Evolutionary conservation across 2,797 vertebrate species (phyloP).

Genomic region (Danio kyathit): DNA sequence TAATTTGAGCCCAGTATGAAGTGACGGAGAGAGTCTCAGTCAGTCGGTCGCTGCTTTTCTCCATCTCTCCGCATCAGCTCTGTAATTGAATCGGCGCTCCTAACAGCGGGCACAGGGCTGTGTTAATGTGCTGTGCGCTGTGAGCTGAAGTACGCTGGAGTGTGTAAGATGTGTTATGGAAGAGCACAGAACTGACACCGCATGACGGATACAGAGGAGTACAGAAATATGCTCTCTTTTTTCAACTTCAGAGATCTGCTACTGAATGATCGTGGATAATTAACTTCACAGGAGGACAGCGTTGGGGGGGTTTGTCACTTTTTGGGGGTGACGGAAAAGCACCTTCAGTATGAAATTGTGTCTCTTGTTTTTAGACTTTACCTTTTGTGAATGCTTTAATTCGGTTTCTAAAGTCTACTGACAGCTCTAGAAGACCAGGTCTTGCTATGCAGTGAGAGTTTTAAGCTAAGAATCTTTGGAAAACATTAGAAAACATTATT

Average conservation of each 20-base stretch:
- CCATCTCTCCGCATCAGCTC: slow-evolving; percentile 41
- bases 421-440: neutral
- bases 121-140: slow-evolving; percentile 58
- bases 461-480: neutral
- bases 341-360: neutral
- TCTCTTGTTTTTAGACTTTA: neutral
- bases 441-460: neutral
- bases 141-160: slow-evolving; percentile 44
- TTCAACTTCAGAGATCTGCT: slow-evolving; percentile 24
- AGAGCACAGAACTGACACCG: slow-evolving; percentile 48
- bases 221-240: slow-evolving; percentile 14
- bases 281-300: slow-evolving; percentile 14
- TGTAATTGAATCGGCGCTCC: slow-evolving; percentile 67
- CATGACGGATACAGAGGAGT: slow-evolving; percentile 35
- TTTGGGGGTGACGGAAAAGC: neutral
- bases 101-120: slow-evolving; percentile 57
- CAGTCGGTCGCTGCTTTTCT: slow-evolving; percentile 34
- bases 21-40: slow-evolving; percentile 52
- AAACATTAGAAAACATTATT: neutral
- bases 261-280: slow-evolving; percentile 13
- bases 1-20: slow-evolving; percentile 57
- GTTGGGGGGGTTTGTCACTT: neutral
- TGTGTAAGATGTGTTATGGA: slow-evolving; percentile 50
- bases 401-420: neutral
- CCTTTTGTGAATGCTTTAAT: neutral